Evolutionary conservation across 1,140 invertebrate species (phyloP), one percentile per base, ranked within the genome.

Genomic region (Meloidogyne exigua): DNA sequence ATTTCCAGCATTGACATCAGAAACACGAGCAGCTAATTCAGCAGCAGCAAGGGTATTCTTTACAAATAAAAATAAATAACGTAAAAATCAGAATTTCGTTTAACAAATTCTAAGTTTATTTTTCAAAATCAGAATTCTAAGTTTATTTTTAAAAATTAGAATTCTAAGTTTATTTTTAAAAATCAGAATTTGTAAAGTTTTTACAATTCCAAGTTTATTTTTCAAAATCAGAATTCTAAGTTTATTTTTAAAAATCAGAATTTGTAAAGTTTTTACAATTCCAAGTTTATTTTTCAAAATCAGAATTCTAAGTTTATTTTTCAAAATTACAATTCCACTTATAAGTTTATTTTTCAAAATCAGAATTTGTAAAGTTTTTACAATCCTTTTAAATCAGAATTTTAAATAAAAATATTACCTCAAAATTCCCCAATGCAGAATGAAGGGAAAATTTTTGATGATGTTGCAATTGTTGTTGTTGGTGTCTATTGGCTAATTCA

Each of bases 381-480:
- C 39, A 42, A 42, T n/a, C n/a, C n/a, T n/a, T n/a, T n/a, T n/a
- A n/a, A n/a, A n/a, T n/a, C n/a, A n/a, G n/a, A n/a, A n/a, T n/a
- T n/a, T n/a, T n/a, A 42, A 12, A 44, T 15, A 44, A 44, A 63
- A 44, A 44, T 25, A 44, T 63, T 72, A 4, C 42, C 71, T 64
- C 71, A 62, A 66, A 68, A 68, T 68, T 68, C 7, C 39, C 39
- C 28, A 73, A 64, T 12, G 71, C 21, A n/a, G 49, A 66, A 23
- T 73, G 49, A 12, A 73, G 57, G 5, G 71, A 26, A 36, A 73
- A 49, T 32, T 73, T 62, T 25, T 64, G 71, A n/a, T 73, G 71
- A 1, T 21, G 49, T 15, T 44, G 42, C 13, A 44, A 7, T n/a
- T 57, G 49, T 57, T 57, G 49, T 64, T 73, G 71, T 18, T 73